Base-by-base conservation (phyloP, 2,888 invertebrate genomes). In the Pimpla rufipes region DNA sequence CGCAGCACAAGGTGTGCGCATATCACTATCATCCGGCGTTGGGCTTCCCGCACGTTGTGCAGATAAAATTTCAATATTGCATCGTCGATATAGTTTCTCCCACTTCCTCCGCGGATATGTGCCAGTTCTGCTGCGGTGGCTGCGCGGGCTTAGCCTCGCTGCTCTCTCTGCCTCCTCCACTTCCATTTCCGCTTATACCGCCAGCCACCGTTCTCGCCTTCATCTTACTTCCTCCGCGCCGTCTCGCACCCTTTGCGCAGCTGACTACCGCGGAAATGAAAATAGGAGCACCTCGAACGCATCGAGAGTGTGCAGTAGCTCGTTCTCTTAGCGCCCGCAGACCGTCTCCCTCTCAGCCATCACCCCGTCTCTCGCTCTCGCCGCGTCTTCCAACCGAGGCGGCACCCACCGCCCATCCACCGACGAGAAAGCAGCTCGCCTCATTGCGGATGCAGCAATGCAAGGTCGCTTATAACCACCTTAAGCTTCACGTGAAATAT, bases 361-460 rank as follows among this genome's bases (percentile, higher is more conserved):
- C 5, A 29, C 29, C 29, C 3, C 29, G 29, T 29, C 29, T 29
- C 29, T 2, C 29, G n/a, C 35, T 29, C 62, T 66, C 18, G 21
- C 75, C 66, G 6, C 73, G 67, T 62, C 77, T 83, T 78, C 37
- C 52, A 55, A 66, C 73, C 68, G 13, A 16, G 37, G 40, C 59
- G 29, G 47, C 45, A 73, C 42, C 59, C 52, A 50, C 29, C n/a
- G 23, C 77, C 55, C 78, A 50, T 74, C 62, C 45, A 37, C 62
- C 84, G 74, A 70, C 81, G 64, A 78, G 81, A 80, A 59, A 67
- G 67, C 67, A 59, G 37, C 70, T 77, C 67, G 89, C 85, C 88
- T 90, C 90, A 88, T 90, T 89, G 86, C 81, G 75, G 78, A 90
- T 89, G 88, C 90, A 89, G 88, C 90, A 90, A 89, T 87, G 87